Percentiles rank a stretch among this genome's conserved stretches.
phyloP scores from a whole-genome alignment of 2,113 vertebrate species.

The Pseudorhombus dupliciocellatus region DNA sequence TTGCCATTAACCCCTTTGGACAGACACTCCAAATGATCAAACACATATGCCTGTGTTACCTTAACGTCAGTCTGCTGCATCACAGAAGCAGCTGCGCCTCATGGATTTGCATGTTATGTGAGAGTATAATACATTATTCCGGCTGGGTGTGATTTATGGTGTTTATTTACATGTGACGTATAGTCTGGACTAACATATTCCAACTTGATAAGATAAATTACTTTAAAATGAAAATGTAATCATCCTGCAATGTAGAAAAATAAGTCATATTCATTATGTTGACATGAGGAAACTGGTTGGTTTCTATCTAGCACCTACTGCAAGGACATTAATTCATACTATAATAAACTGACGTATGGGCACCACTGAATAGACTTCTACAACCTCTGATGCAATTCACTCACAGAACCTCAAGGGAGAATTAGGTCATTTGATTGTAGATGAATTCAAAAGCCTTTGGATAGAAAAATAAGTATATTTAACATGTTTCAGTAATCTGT shows the following conservation, averaged over 20 bases:
- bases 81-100: conserved; percentile 39
- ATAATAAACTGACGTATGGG: conserved; percentile 25
- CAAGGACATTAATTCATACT: conserved; percentile 31
- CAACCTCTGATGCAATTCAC: conserved; percentile 7
- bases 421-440: conserved; percentile 26
- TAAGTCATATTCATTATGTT: conserved; percentile 53
- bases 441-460: conserved; percentile 35
- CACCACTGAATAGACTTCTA: conserved; percentile 15
- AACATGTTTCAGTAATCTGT: conserved; percentile 38
- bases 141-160: conserved; percentile 61
- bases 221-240: conserved; percentile 63
- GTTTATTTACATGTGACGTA: conserved; percentile 70
- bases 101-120: conserved; percentile 54
- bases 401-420: conserved; percentile 33
- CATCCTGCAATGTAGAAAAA: conserved; percentile 61
- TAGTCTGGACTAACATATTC: conserved; percentile 36
- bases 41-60: conserved; percentile 36
- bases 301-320: conserved; percentile 53
- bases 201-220: conserved; percentile 48
- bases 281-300: conserved; percentile 49
- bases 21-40: conserved; percentile 35
- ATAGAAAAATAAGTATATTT: conserved; percentile 73
- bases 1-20: conserved; percentile 26
- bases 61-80: conserved; percentile 49
- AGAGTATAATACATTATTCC: conserved; percentile 69